Base-by-base conservation (phyloP, 1,140 invertebrate species). In the Caenorhabditis brenneri region DNA sequence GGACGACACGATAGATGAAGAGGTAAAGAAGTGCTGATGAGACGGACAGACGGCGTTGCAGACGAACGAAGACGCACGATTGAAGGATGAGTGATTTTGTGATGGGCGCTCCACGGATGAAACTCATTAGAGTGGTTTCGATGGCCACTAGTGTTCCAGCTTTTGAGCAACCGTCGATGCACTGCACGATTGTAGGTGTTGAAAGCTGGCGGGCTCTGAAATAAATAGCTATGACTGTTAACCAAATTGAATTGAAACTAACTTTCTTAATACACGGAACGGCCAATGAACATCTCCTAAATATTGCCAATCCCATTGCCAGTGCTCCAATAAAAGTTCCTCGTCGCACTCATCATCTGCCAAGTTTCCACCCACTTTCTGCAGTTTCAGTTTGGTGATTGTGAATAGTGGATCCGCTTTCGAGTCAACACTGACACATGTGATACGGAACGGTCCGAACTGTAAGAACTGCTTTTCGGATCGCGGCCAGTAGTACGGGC, bases 261-360 rank as follows among this genome's bases (percentile, higher is more conserved):
- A 89, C 88, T 84, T 86, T 58, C 89, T 78, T 6, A 89, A 84
- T 16, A 89, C 78, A 7, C 88, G 87, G 22, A 91, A 86, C 15
- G 88, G 88, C 88, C 88, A 89, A 31, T 87, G 86, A 53, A 88
- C 82, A 69, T 89, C 88, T n/a, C 53, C 81, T 51, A 83, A 89
- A 49, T 83, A 82, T 16, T 84, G 74, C 88, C 88, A 89, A 60
- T 89, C 88, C 85, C 88, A 89, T 27, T 91, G 88, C 90, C 90
- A 89, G 79, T 90, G 88, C 33, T 89, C 84, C 27, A 89, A 48
- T 22, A 81, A 16, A 27, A 88, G 84, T 22, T 53, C 46, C 1
- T 83, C 80, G 22, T 69, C 82, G n/a, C 51, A 42, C 19, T 79
- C 69, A 19, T 79, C 46, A 10, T 36, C 36, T 7, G 33, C 27